phyloP scores from a whole-genome alignment of 2,113 vertebrate genomes.

The Hemiscyllium ocellatum region DNA sequence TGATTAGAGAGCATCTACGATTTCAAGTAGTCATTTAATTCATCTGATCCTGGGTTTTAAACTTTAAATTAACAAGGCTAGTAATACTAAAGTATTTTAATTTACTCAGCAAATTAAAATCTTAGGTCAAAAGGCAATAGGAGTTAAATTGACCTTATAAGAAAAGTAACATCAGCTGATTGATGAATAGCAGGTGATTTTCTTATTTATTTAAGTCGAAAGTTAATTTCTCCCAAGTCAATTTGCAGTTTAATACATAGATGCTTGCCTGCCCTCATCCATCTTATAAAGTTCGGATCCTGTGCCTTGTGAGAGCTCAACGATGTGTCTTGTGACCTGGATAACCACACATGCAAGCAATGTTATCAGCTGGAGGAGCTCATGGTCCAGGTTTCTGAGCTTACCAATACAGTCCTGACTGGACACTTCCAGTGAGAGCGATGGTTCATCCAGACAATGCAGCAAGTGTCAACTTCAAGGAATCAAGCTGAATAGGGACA shows the following conservation, averaged over 20 bases:
- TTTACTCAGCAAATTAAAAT: background rate
- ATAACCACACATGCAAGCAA: background rate
- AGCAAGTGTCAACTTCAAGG: no score
- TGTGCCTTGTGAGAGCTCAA: no score
- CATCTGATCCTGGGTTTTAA: background rate
- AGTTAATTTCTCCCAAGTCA: background rate
- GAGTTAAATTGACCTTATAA: background rate
- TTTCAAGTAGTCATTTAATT: background rate
- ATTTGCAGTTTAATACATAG: no score
- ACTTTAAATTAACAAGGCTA: background rate
- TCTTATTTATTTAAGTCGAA: background rate
- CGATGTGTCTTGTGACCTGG: no score
- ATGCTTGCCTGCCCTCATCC: no score
- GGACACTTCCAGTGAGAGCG: no score
- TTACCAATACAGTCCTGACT: background rate
- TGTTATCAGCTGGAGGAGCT: background rate
- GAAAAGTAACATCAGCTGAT: background rate
- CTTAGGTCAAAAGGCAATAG: background rate
- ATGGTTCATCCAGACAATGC: no score
- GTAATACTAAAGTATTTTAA: background rate
- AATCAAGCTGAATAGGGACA: no score
- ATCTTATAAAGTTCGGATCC: no score
- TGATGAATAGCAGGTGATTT: background rate
- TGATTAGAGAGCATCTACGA: background rate
- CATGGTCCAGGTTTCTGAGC: background rate